Conservation (phyloP, 2,113 vertebrate species). For the Nymphicus hollandicus region DNA sequence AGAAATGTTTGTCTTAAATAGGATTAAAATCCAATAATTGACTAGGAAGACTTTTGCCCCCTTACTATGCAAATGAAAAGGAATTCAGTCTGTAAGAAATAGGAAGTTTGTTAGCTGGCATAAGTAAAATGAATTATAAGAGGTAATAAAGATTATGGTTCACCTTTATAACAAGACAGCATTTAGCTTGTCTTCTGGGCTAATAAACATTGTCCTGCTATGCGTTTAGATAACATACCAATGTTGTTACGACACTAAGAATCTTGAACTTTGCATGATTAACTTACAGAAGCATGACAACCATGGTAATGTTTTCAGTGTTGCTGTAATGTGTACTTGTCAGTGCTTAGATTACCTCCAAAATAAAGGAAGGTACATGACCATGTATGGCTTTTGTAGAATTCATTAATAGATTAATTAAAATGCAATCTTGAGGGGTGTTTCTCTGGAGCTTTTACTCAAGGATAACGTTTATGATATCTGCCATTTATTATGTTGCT, state of each 20-base stretch:
- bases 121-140: not conserved
- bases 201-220: not conserved
- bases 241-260: not conserved
- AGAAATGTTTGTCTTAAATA: not conserved
- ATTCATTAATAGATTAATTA: not conserved
- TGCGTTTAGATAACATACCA: not conserved
- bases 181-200: not conserved
- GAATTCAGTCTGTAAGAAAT: not conserved
- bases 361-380: not conserved
- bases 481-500: not conserved
- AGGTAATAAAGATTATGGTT: not conserved
- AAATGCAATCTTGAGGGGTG: not conserved
- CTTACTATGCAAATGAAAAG: not conserved
- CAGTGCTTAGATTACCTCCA: not conserved
- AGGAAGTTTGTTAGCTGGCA: not conserved
- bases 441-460: not conserved
- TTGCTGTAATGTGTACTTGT: not conserved
- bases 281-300: not conserved
- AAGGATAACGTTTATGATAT: not conserved
- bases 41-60: accelerated
- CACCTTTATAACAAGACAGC: not conserved
- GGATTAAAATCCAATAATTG: not conserved
- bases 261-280: not conserved
- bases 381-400: not conserved
- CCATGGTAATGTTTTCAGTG: not conserved